Percentiles rank a stretch among this genome's conserved stretches.
Evolutionary conservation across 2,113 vertebrate genomes (phyloP).

Genomic region (Narcine bancroftii): DNA sequence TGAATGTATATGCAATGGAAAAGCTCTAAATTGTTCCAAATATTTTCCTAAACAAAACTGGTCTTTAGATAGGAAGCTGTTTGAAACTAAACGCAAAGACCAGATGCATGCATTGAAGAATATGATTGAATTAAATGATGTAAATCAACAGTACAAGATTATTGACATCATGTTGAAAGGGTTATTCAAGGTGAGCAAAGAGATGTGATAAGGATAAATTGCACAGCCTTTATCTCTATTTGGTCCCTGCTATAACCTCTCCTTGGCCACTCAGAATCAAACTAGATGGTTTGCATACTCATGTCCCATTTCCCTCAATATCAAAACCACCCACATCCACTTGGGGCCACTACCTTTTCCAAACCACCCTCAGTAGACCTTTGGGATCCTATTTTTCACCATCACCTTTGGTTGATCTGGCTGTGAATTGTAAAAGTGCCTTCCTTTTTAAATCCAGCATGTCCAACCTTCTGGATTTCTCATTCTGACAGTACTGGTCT

Average conservation of each 20-base stretch:
- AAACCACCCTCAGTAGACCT: no score
- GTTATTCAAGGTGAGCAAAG: conserved; percentile 79
- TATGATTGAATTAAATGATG: conserved; percentile 84
- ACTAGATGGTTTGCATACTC: no score
- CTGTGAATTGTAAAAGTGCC: background rate
- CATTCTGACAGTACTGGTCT: background rate
- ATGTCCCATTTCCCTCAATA: background rate
- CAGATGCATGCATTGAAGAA: conserved; percentile 91
- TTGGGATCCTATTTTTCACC: no score
- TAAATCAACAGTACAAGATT: conserved; percentile 98
- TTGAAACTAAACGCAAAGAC: conserved; percentile 92
- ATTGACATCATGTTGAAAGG: conserved; percentile 98
- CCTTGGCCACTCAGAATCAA: background rate
- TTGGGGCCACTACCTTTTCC: no score
- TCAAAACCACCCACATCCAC: background rate
- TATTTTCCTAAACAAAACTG: conserved; percentile 43
- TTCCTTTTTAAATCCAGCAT: background rate
- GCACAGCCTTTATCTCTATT: background rate
- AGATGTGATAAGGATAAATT: background rate
- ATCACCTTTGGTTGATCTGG: background rate
- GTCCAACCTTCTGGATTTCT: background rate
- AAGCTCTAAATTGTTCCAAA: background rate
- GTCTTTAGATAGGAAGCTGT: conserved; percentile 84
- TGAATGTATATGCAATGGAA: background rate
- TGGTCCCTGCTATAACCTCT: background rate